Evolutionary conservation across 2,797 vertebrate genomes (phyloP).

Genomic region (Sparidentex hasta): DNA sequence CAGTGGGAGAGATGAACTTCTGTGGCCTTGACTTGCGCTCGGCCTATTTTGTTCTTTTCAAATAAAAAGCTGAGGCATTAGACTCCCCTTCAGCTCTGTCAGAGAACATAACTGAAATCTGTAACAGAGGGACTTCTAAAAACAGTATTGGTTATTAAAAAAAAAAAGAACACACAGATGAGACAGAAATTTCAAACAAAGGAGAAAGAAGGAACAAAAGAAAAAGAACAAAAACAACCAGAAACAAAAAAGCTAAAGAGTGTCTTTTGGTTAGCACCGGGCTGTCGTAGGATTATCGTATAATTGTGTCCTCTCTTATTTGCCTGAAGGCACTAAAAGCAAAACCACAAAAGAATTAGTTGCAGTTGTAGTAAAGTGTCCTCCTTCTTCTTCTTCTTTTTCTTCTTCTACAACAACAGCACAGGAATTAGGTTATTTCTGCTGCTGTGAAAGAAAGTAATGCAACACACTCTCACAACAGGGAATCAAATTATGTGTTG

Average conservation of each 20-base stretch:
- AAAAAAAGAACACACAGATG: neutral
- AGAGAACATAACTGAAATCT: slow-evolving; percentile 29
- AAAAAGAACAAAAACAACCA: neutral
- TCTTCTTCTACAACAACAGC: slow-evolving; percentile 2
- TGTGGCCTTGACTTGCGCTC: slow-evolving; percentile 35
- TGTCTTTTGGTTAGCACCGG: slow-evolving; percentile 7
- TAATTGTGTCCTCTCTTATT: slow-evolving; percentile 17
- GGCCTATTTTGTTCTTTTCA: slow-evolving; percentile 39
- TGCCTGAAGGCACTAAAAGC: slow-evolving; percentile 35
- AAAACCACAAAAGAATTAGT: slow-evolving; percentile 22
- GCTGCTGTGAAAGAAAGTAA: slow-evolving; percentile 37
- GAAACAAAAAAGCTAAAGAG: neutral
- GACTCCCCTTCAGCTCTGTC: slow-evolving; percentile 33
- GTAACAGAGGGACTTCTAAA: slow-evolving; percentile 9
- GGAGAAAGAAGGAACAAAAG: neutral
- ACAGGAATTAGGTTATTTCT: slow-evolving; percentile 41
- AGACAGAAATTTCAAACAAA: neutral
- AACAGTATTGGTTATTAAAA: neutral
- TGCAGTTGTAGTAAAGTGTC: slow-evolving; percentile 13
- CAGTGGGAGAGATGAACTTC: slow-evolving; percentile 27
- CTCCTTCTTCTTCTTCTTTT: slow-evolving; percentile 2
- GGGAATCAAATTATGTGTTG: slow-evolving; percentile 50
- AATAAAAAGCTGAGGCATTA: slow-evolving; percentile 37
- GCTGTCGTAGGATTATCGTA: slow-evolving; percentile 37
- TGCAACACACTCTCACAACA: slow-evolving; percentile 30